Percentiles rank a stretch among this genome's conserved stretches.
These are phyloP conservation scores for Agrenia bidenticulata DNA, from an alignment of 2,888 invertebrate species.

Conservation along the genomic window DNA sequence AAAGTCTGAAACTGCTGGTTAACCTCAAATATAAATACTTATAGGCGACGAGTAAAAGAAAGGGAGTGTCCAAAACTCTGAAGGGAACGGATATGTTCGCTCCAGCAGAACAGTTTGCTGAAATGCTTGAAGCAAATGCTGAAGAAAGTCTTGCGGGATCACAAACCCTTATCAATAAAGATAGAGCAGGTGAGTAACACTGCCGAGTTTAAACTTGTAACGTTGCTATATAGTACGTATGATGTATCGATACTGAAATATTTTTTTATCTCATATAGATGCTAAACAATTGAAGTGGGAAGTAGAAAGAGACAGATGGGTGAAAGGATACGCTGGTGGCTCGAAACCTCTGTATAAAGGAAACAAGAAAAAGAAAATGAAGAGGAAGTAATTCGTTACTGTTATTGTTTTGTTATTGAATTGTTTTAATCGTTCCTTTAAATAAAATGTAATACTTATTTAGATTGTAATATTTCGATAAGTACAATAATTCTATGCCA, in stretches of 20 bases:
- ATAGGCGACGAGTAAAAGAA: not conserved
- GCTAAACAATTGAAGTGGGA: constrained; percentile 81
- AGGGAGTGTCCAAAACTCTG: constrained; percentile 9
- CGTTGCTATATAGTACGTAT: constrained; percentile 20
- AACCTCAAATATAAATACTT: constrained; percentile 51
- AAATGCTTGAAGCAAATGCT: constrained; percentile 80
- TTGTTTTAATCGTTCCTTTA: too few species aligned
- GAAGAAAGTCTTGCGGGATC: constrained; percentile 56
- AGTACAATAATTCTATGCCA: too few species aligned
- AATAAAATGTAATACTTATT: too few species aligned
- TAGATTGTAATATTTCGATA: too few species aligned
- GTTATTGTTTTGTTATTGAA: too few species aligned
- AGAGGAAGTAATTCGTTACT: not conserved
- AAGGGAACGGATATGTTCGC: constrained; percentile 62
- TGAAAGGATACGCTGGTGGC: constrained; percentile 56
- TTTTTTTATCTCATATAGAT: constrained; percentile 55
- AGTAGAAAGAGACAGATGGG: constrained; percentile 67
- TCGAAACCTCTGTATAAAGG: constrained; percentile 30
- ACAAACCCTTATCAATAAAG: constrained; percentile 62
- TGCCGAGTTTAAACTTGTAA: constrained; percentile 20
- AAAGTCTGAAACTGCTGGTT: constrained; percentile 51
- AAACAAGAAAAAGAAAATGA: not conserved
- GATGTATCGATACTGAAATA: constrained; percentile 1
- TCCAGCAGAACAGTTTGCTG: constrained; percentile 85
- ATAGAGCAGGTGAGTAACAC: constrained; percentile 67